Conservation (phyloP, 2,797 vertebrate species). For the Macropodus opercularis region DNA sequence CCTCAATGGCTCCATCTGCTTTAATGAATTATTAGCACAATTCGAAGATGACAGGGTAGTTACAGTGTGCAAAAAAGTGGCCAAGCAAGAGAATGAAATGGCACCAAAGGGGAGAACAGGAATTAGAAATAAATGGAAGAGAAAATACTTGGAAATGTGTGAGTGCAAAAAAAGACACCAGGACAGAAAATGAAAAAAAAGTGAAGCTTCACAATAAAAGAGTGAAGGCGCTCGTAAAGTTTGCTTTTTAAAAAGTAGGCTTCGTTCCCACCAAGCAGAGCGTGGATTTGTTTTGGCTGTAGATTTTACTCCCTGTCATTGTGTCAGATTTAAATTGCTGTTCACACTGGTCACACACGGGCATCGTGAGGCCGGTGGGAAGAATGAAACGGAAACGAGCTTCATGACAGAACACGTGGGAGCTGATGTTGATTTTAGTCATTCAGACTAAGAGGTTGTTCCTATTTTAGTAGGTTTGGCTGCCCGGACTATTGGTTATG, state of each 20-base stretch:
- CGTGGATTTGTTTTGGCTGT: conserved; percentile 62
- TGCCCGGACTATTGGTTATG: not conserved
- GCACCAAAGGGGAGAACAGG: conserved; percentile 4
- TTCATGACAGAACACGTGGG: not conserved
- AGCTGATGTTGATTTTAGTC: not conserved
- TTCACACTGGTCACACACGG: conserved; percentile 21
- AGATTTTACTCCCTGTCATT: conserved; percentile 46
- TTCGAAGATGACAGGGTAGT: conserved; percentile 67
- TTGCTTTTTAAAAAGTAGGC: conserved; percentile 53
- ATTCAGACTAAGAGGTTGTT: not conserved
- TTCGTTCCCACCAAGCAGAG: conserved; percentile 44
- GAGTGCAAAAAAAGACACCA: conserved; percentile 18
- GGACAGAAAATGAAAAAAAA: conserved; percentile 6
- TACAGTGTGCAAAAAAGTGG: conserved; percentile 26
- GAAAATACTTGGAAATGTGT: conserved; percentile 61
- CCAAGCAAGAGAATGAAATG: no score
- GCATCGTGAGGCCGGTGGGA: conserved; percentile 17
- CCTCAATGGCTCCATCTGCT: conserved; percentile 12
- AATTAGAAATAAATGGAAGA: conserved; percentile 36
- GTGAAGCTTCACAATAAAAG: conserved; percentile 20
- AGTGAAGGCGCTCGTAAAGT: conserved; percentile 60
- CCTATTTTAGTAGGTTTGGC: not conserved
- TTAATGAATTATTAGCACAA: conserved; percentile 66
- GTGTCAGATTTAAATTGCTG: conserved; percentile 40
- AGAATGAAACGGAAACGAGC: conserved; percentile 14